These are phyloP conservation scores for Morone chrysops DNA, from an alignment of 2,113 vertebrate genomes.

Conservation along the genomic window DNA sequence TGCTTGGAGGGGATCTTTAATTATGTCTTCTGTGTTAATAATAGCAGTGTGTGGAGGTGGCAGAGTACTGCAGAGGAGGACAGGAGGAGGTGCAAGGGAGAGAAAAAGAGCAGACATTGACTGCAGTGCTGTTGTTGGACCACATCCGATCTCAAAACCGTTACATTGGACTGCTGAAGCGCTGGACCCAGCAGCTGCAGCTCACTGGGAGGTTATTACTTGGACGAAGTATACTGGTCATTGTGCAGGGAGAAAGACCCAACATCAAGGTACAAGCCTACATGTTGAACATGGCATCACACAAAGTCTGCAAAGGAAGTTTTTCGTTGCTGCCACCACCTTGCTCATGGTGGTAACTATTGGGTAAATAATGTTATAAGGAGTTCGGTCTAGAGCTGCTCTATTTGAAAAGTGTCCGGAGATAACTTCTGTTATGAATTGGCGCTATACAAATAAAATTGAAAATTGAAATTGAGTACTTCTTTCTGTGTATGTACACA, in stretches of 20 bases:
- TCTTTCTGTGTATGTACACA: too few relatives aligned
- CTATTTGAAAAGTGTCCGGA: too few relatives aligned
- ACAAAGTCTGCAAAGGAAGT: too few relatives aligned
- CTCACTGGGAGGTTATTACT: constrained; percentile 53
- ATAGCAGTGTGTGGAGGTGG: constrained; percentile 34
- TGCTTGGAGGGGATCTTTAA: too few relatives aligned
- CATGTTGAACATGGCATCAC: too few relatives aligned
- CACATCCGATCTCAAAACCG: constrained; percentile 61
- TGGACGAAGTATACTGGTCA: constrained; percentile 52
- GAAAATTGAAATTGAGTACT: too few relatives aligned
- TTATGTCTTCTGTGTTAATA: not conserved
- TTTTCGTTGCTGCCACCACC: too few relatives aligned
- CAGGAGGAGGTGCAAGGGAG: not conserved
- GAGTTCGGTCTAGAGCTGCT: too few relatives aligned
- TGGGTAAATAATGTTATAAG: too few relatives aligned
- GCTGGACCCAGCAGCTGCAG: constrained; percentile 65
- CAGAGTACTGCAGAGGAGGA: not conserved
- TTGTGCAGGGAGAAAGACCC: constrained; percentile 54
- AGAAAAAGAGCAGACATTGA: constrained; percentile 45
- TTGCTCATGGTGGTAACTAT: too few relatives aligned
- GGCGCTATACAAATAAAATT: too few relatives aligned
- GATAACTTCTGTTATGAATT: too few relatives aligned
- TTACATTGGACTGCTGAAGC: constrained; percentile 54
- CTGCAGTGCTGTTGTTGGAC: constrained; percentile 53
- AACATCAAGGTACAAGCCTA: constrained; percentile 56